Base-by-base conservation (phyloP, 2,888 invertebrate genomes). In the Epirrhoe tristata region DNA sequence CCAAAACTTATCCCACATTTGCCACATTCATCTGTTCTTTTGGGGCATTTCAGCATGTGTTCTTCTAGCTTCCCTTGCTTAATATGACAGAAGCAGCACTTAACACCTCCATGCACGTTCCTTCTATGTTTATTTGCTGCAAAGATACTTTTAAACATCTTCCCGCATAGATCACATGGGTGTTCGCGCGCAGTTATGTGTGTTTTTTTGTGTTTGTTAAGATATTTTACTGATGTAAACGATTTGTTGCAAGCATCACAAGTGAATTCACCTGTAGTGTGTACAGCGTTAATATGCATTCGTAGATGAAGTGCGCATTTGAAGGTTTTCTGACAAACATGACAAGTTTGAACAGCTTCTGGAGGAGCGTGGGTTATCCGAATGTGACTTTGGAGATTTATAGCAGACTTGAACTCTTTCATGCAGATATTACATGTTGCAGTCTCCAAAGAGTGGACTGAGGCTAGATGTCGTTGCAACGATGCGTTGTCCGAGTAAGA, bases 341-440 rank as follows among this genome's bases (percentile, higher is more conserved):
- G 76, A 34, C 85, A 85, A 0, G 63, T 73, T 8, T 77, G 72
- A 0, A 72, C 77, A 0, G 81, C 79, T 69, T 83, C 82, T 0
- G 83, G 82, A 0, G 84, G 81, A 0, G 85, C 84, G 52, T 85
- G 85, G 0, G 85, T 84, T 0, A 83, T 77, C 36, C 74, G 66
- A 0, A 84, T 76, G 39, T 85, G 85, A 39, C 80, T 75, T 43
- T 81, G 80, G 0, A 83, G 59, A 34, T 79, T 79, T 12, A 79
- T 66, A 0, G 69, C 69, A 0, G 82, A 80, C 53, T 81, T 82
- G 32, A 81, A 85, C 10, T 74, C 77, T 48, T 85, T 85, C 0
- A 65, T 58, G 60, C 85, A 85, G 14, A 83, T 75, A 16, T 72
- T 66, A 31, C 85, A 83, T 0, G 72, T 72, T 0, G 78, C 78